phyloP scores from a whole-genome alignment of 2,113 vertebrate species.

The Paradoxurus hermaphroditus region DNA sequence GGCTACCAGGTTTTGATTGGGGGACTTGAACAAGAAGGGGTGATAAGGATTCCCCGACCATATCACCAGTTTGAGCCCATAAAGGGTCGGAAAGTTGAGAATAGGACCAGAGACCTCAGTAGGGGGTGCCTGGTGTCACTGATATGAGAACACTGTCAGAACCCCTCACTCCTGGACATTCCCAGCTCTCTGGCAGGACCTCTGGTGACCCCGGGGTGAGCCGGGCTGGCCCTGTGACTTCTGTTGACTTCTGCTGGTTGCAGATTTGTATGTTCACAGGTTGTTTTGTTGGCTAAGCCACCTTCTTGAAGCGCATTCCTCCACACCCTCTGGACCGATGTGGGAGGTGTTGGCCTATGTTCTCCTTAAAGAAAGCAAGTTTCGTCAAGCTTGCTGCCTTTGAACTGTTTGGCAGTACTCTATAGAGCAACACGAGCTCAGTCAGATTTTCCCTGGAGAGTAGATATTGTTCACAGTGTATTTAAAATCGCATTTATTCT shows the following conservation, averaged over 20 bases:
- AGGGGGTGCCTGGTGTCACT: neutral
- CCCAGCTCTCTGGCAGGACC: neutral
- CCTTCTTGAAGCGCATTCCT: neutral
- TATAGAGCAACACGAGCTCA: neutral
- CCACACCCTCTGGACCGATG: neutral
- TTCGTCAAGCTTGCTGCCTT: neutral
- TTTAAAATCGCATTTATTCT: slow-evolving; percentile 2
- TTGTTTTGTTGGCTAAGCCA: neutral
- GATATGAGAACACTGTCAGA: neutral
- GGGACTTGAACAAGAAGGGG: neutral
- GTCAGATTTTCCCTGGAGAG: neutral
- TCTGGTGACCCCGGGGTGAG: neutral
- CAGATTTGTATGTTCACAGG: neutral
- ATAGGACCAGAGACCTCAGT: neutral
- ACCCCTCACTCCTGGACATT: neutral
- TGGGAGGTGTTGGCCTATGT: neutral
- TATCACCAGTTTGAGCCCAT: neutral
- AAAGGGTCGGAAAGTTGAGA: neutral
- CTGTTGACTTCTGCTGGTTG: slow-evolving; percentile 18
- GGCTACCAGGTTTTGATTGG: neutral
- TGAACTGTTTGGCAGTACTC: neutral
- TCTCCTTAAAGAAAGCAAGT: neutral
- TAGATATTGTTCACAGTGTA: neutral
- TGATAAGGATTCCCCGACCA: neutral
- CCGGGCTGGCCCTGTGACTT: neutral